phyloP scores from a whole-genome alignment of 2,113 vertebrate genomes.

The Cynoglossus semilaevis region DNA sequence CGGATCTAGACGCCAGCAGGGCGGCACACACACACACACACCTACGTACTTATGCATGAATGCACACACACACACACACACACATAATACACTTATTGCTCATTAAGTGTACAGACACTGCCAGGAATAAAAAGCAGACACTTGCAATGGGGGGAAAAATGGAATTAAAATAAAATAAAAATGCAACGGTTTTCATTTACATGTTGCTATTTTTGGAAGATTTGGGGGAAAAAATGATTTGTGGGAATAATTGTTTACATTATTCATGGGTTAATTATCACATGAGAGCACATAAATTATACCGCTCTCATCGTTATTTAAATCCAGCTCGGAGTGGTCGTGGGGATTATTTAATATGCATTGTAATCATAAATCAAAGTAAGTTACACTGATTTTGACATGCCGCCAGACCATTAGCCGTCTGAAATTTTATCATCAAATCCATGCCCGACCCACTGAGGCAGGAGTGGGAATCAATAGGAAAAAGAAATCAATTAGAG shows the following conservation, averaged over 20 bases:
- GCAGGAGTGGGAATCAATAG: constrained; percentile 60
- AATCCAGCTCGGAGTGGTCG: constrained; percentile 35
- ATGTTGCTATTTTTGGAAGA: constrained; percentile 33
- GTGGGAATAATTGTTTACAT: constrained; percentile 57
- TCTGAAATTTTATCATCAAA: constrained; percentile 59
- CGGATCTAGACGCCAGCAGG: constrained; percentile 52
- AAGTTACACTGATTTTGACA: constrained; percentile 57
- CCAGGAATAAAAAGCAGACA: constrained; percentile 7
- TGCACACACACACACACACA: constrained; percentile 1
- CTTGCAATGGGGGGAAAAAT: constrained; percentile 14
- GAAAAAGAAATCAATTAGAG: constrained; percentile 73
- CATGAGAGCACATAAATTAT: constrained; percentile 54
- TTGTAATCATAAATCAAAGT: constrained; percentile 65
- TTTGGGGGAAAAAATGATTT: constrained; percentile 43
- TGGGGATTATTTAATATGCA: constrained; percentile 64
- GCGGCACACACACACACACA: constrained; percentile 18
- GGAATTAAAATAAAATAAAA: constrained; percentile 29
- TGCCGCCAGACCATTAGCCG: constrained; percentile 54
- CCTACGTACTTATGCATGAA: background rate
- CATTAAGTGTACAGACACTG: constrained; percentile 1
- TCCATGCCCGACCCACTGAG: constrained; percentile 48
- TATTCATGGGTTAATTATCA: constrained; percentile 66
- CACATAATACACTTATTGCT: background rate
- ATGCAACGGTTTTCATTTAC: constrained; percentile 37
- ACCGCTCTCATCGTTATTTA: constrained; percentile 49